Conservation (phyloP, 2,888 invertebrate genomes). For the Eilema griseolum region DNA sequence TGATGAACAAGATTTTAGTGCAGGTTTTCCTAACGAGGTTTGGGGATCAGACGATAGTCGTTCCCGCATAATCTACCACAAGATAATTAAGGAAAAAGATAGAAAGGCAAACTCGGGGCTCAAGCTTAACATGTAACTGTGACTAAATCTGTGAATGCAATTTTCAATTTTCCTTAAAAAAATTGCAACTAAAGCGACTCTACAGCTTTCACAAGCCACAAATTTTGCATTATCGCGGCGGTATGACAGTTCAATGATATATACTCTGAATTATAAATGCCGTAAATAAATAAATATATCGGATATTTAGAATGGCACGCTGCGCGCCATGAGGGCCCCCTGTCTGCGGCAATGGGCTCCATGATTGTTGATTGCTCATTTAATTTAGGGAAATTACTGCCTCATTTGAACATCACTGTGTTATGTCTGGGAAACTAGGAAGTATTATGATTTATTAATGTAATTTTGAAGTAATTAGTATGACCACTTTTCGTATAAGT, state of each 20-base stretch:
- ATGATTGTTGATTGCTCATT: slow-evolving; percentile 38
- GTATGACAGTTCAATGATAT: slow-evolving; percentile 84
- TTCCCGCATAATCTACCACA: too few species aligned
- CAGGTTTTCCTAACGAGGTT: too few species aligned
- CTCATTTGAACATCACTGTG: slow-evolving; percentile 4
- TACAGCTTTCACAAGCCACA: slow-evolving; percentile 60
- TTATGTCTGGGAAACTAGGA: not conserved
- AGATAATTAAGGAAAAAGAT: too few species aligned
- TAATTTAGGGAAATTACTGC: slow-evolving; percentile 42
- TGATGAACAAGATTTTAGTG: not conserved
- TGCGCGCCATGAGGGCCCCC: slow-evolving; percentile 70
- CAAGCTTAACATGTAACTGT: too few species aligned
- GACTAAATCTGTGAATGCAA: too few species aligned
- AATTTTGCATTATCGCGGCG: slow-evolving; percentile 86
- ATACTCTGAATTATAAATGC: slow-evolving; percentile 86
- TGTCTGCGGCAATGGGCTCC: slow-evolving; percentile 61
- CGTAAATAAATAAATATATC: slow-evolving; percentile 85
- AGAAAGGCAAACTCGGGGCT: too few species aligned
- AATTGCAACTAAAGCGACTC: slow-evolving; percentile 53
- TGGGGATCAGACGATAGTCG: too few species aligned
- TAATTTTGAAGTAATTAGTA: not conserved
- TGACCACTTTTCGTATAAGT: too few species aligned
- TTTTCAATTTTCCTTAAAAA: not conserved
- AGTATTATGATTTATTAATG: not conserved
- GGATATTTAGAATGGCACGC: slow-evolving; percentile 85